phyloP scores from a whole-genome alignment of 2,797 vertebrate genomes.

The Chanos chanos region DNA sequence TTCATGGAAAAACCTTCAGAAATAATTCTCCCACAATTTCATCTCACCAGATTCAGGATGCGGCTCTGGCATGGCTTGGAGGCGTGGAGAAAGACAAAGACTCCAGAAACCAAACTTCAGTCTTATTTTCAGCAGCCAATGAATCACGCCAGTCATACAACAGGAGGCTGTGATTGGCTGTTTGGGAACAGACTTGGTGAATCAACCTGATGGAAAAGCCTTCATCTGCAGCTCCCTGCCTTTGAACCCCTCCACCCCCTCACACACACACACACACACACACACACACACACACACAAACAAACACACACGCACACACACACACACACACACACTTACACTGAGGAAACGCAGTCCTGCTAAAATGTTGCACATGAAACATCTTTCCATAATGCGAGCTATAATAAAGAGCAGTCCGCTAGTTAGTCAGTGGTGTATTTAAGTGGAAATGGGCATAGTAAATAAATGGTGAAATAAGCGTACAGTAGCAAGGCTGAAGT shows the following conservation, averaged over 20 bases:
- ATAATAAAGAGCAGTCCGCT: no score
- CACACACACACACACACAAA: no score
- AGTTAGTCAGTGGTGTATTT: no score
- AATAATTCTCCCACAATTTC: slow-evolving; percentile 2
- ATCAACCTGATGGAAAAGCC: slow-evolving; percentile 60
- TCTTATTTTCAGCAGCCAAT: slow-evolving; percentile 63
- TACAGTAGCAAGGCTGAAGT: no score
- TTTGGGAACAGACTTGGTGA: slow-evolving; percentile 47
- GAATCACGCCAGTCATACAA: slow-evolving; percentile 63
- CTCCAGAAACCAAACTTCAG: slow-evolving; percentile 62
- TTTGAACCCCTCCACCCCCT: slow-evolving; percentile 3
- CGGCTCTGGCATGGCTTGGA: slow-evolving; percentile 37
- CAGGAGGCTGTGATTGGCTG: slow-evolving; percentile 55
- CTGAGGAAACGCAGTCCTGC: not conserved
- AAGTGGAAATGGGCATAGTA: no score
- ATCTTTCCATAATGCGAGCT: no score
- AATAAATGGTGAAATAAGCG: no score
- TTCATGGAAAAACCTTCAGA: not conserved
- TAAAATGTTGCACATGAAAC: no score
- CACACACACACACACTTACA: no score
- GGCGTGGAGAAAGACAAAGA: slow-evolving; percentile 59
- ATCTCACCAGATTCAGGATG: slow-evolving; percentile 39
- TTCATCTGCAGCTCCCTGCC: slow-evolving; percentile 39
- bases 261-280: no score
- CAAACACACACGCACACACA: no score